phyloP scores from a whole-genome alignment of 2,888 invertebrate species.

The Digitonthophagus gazella region DNA sequence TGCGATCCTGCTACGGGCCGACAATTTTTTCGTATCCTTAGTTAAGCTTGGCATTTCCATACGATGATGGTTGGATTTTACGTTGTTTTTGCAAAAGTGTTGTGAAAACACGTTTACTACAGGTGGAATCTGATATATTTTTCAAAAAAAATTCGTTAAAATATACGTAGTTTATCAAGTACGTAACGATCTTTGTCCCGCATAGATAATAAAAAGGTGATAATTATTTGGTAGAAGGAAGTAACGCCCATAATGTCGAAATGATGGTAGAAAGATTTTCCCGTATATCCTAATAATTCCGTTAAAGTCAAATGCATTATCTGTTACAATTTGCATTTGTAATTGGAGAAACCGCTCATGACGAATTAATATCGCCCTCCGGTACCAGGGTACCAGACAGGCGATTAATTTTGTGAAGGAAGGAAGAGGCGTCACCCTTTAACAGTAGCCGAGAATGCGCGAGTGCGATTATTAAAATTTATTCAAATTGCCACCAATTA shows the following conservation, averaged over 20 bases:
- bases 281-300: too few relatives aligned
- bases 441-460: slow-evolving; percentile 12
- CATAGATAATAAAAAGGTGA: too few relatives aligned
- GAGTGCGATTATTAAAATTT: slow-evolving; percentile 27
- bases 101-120: not conserved
- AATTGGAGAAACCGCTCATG: not conserved
- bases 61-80: not conserved
- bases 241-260: too few relatives aligned
- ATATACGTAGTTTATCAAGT: too few relatives aligned
- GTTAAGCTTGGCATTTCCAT: not conserved
- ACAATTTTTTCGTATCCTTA: not conserved
- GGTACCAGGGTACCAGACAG: not conserved
- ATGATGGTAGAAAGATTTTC: too few relatives aligned
- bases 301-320: not conserved
- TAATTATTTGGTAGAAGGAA: too few relatives aligned
- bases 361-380: not conserved
- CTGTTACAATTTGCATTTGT: not conserved
- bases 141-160: too few relatives aligned
- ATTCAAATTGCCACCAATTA: slow-evolving; percentile 27
- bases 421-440: slow-evolving; percentile 4
- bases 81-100: not conserved
- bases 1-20: not conserved
- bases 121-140: too few relatives aligned
- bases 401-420: not conserved
- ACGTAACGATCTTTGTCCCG: too few relatives aligned